These are phyloP conservation scores for Phytoseiulus persimilis DNA, from an alignment of 2,888 invertebrate species.

Conservation along the genomic window DNA sequence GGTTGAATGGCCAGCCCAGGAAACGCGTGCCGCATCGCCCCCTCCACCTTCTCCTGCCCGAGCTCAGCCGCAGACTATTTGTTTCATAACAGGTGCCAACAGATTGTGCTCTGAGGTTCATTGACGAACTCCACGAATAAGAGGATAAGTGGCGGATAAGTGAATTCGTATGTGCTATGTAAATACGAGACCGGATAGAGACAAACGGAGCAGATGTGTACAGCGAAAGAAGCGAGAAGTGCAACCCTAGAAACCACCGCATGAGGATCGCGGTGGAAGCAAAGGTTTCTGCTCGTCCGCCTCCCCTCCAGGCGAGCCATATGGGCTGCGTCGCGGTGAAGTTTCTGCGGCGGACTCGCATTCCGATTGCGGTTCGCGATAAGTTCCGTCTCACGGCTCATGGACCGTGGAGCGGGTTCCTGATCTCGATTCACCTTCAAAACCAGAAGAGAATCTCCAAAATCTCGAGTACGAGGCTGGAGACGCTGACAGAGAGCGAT, in stretches of 20 bases:
- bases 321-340: not conserved
- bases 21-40: not conserved
- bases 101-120: conserved; percentile 10
- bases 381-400: too few species aligned
- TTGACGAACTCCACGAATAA: not conserved
- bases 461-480: not conserved
- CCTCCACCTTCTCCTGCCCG: not conserved
- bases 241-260: not conserved
- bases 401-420: too few species aligned
- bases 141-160: conserved; percentile 5
- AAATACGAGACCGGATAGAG: not conserved
- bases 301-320: not conserved
- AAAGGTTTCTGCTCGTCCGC: not conserved
- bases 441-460: too few species aligned
- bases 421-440: too few species aligned
- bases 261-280: not conserved
- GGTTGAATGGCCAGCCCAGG: conserved; percentile 10
- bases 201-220: not conserved
- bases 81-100: conserved; percentile 39
- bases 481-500: not conserved
- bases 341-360: not conserved
- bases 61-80: conserved; percentile 17
- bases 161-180: not conserved
- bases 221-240: not conserved
- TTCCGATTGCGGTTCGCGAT: too few species aligned